Evolutionary conservation across 1,140 invertebrate species (phyloP), one percentile per base, ranked within the genome.

Genomic region (Ruditapes philippinarum): DNA sequence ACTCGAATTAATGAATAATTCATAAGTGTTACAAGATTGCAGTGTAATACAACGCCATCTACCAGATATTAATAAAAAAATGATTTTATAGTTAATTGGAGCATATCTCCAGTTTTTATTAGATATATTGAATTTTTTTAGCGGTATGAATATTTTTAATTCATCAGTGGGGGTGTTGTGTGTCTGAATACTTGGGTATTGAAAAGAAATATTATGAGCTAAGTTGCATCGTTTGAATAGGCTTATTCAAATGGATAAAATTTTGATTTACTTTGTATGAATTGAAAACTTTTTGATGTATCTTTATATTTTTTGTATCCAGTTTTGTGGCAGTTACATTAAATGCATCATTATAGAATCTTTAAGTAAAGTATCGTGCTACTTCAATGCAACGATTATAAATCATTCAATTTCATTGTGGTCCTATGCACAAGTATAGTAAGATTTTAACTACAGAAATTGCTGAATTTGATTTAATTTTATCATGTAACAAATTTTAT

Each of bases 11-110:
- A 70, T 70, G 65, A 70, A 70, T 70, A 19, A 70, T 70, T 70
- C 65, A 70, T 70, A 70, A 70, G 65, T 70, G 65, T 70, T 70
- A 70, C 65, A 22, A 70, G 65, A 70, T 70, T 70, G 65, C 65
- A 70, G 38, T 70, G 19, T 40, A 38, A 70, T 70, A 70, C 22
- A 0, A 11, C 1, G 3, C 3, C 38, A 40, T 70, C 36, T 17
- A 17, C 22, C 36, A 38, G 65, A 70, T 70, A 70, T 36, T 70
- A 38, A 38, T 70, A 70, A 38, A 70, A 38, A 70, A 22, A n/a
- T n/a, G n/a, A 70, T 70, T 38, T 70, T 70, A 70, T 70, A 70
- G 33, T 70, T 70, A 38, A 70, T 70, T 70, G 33, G 65, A 70
- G 65, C 65, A 70, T 70, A 40, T 70, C 65, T 70, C 65, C 65